phyloP scores from a whole-genome alignment of 1,140 invertebrate species.

The Agrypnia vestita region DNA sequence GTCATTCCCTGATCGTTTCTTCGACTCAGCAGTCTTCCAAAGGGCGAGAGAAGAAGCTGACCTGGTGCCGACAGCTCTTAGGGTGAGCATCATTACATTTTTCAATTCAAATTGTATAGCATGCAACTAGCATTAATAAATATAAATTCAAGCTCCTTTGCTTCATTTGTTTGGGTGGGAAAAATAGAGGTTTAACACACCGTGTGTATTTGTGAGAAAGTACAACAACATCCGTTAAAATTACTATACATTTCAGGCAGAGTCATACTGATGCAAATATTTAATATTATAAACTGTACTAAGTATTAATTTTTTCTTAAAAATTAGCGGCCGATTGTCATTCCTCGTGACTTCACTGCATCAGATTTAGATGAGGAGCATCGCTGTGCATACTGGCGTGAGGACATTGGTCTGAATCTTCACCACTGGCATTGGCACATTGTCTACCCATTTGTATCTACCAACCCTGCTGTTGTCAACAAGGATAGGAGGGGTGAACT shows the following conservation, averaged over 20 bases:
- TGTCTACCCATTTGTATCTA: conserved; percentile 82
- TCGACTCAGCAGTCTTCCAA: conserved; percentile 81
- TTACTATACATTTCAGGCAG: no score
- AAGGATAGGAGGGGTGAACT: conserved; percentile 84
- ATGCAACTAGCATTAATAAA: no score
- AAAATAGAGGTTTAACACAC: no score
- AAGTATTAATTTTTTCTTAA: conserved; percentile 20
- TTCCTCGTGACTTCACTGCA: conserved; percentile 83
- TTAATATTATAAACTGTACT: background rate
- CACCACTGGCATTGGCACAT: conserved; percentile 92
- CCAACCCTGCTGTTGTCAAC: conserved; percentile 74
- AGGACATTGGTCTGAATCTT: conserved; percentile 82
- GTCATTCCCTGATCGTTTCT: conserved; percentile 85
- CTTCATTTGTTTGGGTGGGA: no score
- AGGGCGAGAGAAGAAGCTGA: conserved; percentile 80
- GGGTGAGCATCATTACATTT: conserved; percentile 76
- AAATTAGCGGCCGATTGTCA: conserved; percentile 76
- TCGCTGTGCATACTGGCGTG: conserved; percentile 83
- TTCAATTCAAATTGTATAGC: no score
- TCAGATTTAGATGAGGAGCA: conserved; percentile 83
- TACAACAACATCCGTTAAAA: no score
- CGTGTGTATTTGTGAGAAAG: no score
- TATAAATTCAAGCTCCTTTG: no score
- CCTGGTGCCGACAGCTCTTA: conserved; percentile 75
- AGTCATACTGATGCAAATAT: no score